Evolutionary conservation across 2,888 invertebrate species (phyloP).

Genomic region (Microdon myrmicae): DNA sequence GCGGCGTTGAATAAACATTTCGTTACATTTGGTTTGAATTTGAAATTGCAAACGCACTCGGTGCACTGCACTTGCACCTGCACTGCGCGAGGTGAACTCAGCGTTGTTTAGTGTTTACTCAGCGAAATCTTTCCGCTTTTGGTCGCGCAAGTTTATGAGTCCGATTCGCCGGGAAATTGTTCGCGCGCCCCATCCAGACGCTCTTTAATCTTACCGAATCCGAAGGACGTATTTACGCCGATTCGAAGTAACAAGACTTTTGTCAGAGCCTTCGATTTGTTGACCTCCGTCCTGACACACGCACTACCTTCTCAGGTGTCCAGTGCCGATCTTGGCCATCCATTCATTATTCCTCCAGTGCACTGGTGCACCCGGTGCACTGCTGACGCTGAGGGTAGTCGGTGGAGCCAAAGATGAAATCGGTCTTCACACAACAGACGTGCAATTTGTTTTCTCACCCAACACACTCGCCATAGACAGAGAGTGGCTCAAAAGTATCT

Average conservation of each 20-base stretch:
- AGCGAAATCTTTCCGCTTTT: slow-evolving; percentile 32
- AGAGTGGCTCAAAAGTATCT: no score
- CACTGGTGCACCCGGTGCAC: no score
- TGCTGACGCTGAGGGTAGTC: no score
- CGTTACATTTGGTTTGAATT: not conserved
- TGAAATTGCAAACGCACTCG: slow-evolving; percentile 34
- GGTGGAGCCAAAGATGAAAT: slow-evolving; percentile 13
- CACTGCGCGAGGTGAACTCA: slow-evolving; percentile 13
- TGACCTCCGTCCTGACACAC: slow-evolving; percentile 13
- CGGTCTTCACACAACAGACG: slow-evolving; percentile 21
- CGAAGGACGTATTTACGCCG: slow-evolving; percentile 1
- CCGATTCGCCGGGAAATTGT: slow-evolving; percentile 3
- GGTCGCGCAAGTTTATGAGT: slow-evolving; percentile 12
- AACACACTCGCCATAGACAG: slow-evolving; percentile 29
- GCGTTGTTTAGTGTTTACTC: slow-evolving; percentile 29
- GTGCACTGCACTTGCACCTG: slow-evolving; percentile 40
- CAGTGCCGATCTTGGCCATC: slow-evolving; percentile 11
- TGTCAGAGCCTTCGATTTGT: slow-evolving; percentile 2
- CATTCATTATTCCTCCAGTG: slow-evolving; percentile 42
- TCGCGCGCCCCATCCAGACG: slow-evolving; percentile 4
- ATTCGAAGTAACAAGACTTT: no score
- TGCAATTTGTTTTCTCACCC: slow-evolving; percentile 6
- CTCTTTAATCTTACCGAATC: slow-evolving; percentile 5
- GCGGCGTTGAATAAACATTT: slow-evolving; percentile 6
- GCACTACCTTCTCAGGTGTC: slow-evolving; percentile 23